A percentile compares a stretch with the other conserved stretches of the same genome.
Conservation (phyloP, 2,888 invertebrate species). For the Ctenicera cuprea region DNA sequence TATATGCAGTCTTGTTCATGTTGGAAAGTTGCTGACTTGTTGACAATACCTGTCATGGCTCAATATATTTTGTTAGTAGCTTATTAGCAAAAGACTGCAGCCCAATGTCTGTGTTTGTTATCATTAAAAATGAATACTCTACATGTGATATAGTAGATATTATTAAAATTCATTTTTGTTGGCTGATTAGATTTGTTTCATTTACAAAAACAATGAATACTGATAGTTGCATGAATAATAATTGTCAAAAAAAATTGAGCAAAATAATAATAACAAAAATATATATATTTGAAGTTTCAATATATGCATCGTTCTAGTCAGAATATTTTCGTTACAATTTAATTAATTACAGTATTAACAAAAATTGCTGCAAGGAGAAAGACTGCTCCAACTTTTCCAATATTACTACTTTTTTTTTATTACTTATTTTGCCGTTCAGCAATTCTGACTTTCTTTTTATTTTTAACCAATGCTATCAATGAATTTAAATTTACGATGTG, state of each 20-base stretch:
- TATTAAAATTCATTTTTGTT: constrained; percentile 50
- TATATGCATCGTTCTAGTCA: constrained; percentile 26
- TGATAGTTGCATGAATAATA: constrained; percentile 27
- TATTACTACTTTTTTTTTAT: too few relatives aligned
- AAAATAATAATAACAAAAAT: neutral
- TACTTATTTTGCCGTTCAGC: too few relatives aligned
- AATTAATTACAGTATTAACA: constrained; percentile 2
- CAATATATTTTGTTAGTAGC: constrained; percentile 55
- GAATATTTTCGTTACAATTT: constrained; percentile 20
- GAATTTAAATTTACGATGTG: too few relatives aligned
- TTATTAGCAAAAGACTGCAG: constrained; percentile 54
- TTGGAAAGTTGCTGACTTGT: constrained; percentile 51
- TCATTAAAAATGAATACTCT: constrained; percentile 54
- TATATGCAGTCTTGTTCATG: constrained; percentile 45
- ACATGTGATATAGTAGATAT: constrained; percentile 54
- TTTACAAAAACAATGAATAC: constrained; percentile 21
- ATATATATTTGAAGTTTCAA: neutral
- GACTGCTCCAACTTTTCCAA: too few relatives aligned
- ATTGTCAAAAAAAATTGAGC: neutral
- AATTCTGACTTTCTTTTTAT: too few relatives aligned
- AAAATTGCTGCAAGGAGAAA: too few relatives aligned
- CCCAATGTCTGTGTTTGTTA: constrained; percentile 47
- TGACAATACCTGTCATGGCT: constrained; percentile 56
- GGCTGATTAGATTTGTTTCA: constrained; percentile 44
- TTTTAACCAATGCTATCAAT: too few relatives aligned